phyloP scores from a whole-genome alignment of 2,888 invertebrate genomes.

The Papilio demoleus region DNA sequence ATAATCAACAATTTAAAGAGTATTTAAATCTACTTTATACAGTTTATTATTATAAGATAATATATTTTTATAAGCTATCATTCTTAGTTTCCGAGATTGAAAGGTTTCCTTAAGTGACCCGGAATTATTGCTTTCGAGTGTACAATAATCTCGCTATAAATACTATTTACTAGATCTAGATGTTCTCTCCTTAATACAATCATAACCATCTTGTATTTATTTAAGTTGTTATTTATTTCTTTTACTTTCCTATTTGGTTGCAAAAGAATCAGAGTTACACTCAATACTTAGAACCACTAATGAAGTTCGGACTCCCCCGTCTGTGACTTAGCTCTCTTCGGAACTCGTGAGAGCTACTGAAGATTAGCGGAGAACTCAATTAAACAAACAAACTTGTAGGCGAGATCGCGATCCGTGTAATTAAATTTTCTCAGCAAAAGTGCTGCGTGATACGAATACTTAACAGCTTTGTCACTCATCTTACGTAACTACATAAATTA shows the following conservation, averaged over 20 bases:
- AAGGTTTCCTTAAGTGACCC: too few relatives aligned
- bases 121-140: too few relatives aligned
- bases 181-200: too few relatives aligned
- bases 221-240: not conserved
- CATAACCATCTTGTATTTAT: too few relatives aligned
- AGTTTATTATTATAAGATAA: too few relatives aligned
- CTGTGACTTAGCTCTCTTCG: conserved; percentile 46
- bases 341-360: conserved; percentile 57
- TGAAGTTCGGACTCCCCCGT: conserved; percentile 27
- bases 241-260: not conserved
- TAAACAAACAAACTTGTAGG: conserved; percentile 68
- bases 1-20: too few relatives aligned
- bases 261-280: conserved; percentile 6
- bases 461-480: conserved; percentile 38
- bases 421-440: conserved; percentile 74
- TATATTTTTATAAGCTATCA: too few relatives aligned
- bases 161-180: too few relatives aligned
- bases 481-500: conserved; percentile 22
- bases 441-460: conserved; percentile 69
- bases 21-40: too few relatives aligned
- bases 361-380: conserved; percentile 78
- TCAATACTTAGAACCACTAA: conserved; percentile 13
- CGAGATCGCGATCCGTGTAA: conserved; percentile 73
- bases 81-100: too few relatives aligned
- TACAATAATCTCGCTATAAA: too few relatives aligned